phyloP scores from a whole-genome alignment of 1,140 invertebrate species.

The Acyrthosiphon pisum region DNA sequence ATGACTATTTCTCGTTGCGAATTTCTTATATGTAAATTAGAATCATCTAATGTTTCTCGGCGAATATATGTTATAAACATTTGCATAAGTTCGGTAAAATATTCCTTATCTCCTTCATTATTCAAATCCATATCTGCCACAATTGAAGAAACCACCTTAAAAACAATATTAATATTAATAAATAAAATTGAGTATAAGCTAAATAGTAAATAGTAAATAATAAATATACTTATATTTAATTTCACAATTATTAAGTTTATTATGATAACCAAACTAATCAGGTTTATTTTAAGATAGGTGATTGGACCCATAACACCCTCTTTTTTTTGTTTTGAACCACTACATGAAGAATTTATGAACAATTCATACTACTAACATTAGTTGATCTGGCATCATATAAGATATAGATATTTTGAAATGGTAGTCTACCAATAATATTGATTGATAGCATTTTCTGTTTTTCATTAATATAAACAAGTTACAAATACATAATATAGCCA shows the following conservation, averaged over 20 bases:
- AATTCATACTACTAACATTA: no score
- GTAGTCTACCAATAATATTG: background rate
- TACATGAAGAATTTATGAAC: no score
- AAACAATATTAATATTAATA: background rate
- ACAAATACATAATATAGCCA: background rate
- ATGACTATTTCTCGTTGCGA: constrained; percentile 48
- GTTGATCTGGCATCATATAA: no score
- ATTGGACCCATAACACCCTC: no score
- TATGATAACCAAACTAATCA: no score
- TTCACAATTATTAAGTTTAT: background rate
- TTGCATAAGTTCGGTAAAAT: constrained; percentile 41
- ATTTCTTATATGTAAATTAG: constrained; percentile 53
- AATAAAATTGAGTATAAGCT: background rate
- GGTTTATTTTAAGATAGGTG: no score
- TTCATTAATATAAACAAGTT: background rate
- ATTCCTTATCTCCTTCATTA: constrained; percentile 44
- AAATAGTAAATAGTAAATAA: background rate
- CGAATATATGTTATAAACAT: constrained; percentile 44
- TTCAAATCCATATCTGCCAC: constrained; percentile 42
- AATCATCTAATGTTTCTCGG: constrained; percentile 25
- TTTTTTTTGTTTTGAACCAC: no score
- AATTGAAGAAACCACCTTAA: constrained; percentile 41
- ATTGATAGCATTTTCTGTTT: background rate
- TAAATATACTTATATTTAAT: background rate
- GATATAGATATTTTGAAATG: background rate